These are phyloP conservation scores for Pogonomyrmex californicus DNA, from an alignment of 1,140 invertebrate genomes.

Conservation along the genomic window DNA sequence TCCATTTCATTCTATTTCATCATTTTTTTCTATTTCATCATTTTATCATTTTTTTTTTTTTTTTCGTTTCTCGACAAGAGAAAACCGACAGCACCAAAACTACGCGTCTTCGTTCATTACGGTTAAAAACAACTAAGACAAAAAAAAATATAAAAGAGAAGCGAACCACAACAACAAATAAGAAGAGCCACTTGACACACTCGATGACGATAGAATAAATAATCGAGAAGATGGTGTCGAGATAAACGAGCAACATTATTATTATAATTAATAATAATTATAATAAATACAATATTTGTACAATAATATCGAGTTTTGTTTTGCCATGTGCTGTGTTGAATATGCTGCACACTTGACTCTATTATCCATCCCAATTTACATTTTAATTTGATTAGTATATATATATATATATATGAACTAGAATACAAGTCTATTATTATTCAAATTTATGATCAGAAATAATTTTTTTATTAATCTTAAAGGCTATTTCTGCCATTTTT, in stretches of 20 bases:
- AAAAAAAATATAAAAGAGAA: conserved; percentile 72
- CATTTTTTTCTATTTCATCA: too few species aligned
- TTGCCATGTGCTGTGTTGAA: conserved; percentile 76
- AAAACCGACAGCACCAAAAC: conserved; percentile 53
- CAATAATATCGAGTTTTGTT: conserved; percentile 83
- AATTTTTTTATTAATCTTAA: not conserved
- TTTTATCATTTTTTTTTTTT: too few species aligned
- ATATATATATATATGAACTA: not conserved
- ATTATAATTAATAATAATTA: conserved; percentile 87
- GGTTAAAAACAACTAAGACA: conserved; percentile 67
- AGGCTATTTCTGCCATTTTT: not conserved
- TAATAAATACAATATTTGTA: conserved; percentile 87
- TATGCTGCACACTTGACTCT: conserved; percentile 46
- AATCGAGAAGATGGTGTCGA: conserved; percentile 80
- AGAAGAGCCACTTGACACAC: conserved; percentile 28
- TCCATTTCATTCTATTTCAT: conserved; percentile 5
- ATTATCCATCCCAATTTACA: conserved; percentile 61
- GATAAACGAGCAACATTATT: conserved; percentile 84
- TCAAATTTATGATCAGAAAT: not conserved
- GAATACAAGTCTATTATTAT: conserved; percentile 1
- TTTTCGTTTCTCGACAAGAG: conserved; percentile 50
- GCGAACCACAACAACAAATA: conserved; percentile 72
- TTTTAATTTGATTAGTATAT: conserved; percentile 69
- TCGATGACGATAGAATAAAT: conserved; percentile 39
- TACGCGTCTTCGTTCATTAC: conserved; percentile 71